Evolutionary conservation across 1,140 invertebrate species (phyloP), one percentile per base, ranked within the genome.

Genomic region (Scaptomyza montana): DNA sequence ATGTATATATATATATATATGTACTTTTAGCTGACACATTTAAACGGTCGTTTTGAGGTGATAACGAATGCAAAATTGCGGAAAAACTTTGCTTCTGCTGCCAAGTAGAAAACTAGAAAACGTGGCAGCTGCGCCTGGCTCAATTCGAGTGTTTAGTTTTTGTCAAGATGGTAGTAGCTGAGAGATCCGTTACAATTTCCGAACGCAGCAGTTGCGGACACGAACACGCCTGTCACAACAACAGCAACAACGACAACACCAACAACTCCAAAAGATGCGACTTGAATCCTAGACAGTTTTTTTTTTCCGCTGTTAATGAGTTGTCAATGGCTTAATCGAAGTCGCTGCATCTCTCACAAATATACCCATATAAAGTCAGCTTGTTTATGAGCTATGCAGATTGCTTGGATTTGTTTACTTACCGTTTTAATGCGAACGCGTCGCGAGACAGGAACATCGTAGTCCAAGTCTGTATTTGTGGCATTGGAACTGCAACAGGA

Each of bases 351-450:
- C 72, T 71, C 65, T 62, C 47, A 21, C 21, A 59, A 51, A 56
- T 57, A 70, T 25, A 25, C 21, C 9, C 19, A 53, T 21, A 72
- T 78, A 74, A 77, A 80, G 65, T 77, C 28, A 28, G 47, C 62
- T 71, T 25, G 64, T 73, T 82, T 81, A 81, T 81, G 78, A 63
- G 69, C 67, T 57, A 30, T 56, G 49, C 39, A 21, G 50, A 25
- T 47, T 25, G 66, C 53, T 43, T 5, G 10, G 39, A 43, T n/a
- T 43, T 12, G 12, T 5, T n/a, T 79, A 91, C 89, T 77, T 76
- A 91, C 89, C 89, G 85, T 74, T 82, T 90, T 90, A 49, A 78
- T 90, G 77, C 82, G 81, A 55, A 82, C 86, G 59, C 78, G 89
- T 59, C 89, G 64, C 39, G 89, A 74, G 51, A 90, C 80, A 19